Conservation (phyloP, 92 coral and sea anemone genomes). For the Desmophyllum pertusum region DNA sequence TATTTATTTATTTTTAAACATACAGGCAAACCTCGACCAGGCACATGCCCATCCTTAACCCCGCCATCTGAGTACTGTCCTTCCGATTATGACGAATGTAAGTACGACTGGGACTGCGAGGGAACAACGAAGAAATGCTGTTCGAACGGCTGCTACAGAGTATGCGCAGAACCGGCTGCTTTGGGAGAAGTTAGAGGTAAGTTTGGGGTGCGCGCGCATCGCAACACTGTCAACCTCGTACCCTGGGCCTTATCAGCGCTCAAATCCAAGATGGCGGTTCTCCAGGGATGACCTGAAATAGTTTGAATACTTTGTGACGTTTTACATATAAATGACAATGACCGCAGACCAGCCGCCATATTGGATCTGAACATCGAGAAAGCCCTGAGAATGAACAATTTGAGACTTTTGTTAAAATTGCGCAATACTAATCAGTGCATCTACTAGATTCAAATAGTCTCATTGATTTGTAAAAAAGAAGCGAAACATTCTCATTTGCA, state of each 20-base stretch:
- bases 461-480: not conserved
- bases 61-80: constrained; percentile 61
- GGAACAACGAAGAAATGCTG: constrained; percentile 69
- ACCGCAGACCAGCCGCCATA: not conserved
- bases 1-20: not conserved
- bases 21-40: constrained; percentile 32
- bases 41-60: constrained; percentile 52
- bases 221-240: not conserved
- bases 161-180: constrained; percentile 58
- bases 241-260: not conserved
- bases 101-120: constrained; percentile 57
- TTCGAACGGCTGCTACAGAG: constrained; percentile 59
- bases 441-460: not conserved
- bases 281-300: too few species aligned
- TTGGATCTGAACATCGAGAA: not conserved
- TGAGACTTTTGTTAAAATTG: too few species aligned
- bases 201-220: not conserved
- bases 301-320: too few species aligned
- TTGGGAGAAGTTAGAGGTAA: constrained; percentile 24
- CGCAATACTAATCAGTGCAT: not conserved
- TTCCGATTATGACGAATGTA: constrained; percentile 54
- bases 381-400: not conserved
- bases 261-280: not conserved
- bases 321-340: too few species aligned
- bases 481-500: not conserved